Percentiles rank a stretch among this genome's conserved stretches.
Conservation (phyloP, 2,113 vertebrate species). For the Ameiurus melas region DNA sequence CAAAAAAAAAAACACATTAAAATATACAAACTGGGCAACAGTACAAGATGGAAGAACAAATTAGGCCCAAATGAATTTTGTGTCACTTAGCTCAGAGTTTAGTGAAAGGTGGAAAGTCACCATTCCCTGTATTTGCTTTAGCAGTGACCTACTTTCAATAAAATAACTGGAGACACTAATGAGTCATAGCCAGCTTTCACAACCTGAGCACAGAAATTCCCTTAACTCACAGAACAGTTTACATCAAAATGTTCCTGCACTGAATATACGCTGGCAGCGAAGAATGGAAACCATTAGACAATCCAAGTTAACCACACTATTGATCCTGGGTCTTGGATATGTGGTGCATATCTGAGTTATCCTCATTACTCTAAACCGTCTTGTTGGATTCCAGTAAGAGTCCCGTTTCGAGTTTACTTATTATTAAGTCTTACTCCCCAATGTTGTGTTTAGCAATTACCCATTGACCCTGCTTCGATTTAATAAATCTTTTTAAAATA, state of each 20-base stretch:
- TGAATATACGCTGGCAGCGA: conserved; percentile 3
- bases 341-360: background rate
- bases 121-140: conserved; percentile 15
- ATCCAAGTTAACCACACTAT: conserved; percentile 31
- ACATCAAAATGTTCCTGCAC: background rate
- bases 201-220: conserved; percentile 5
- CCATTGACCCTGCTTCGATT: background rate
- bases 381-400: conserved; percentile 14
- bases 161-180: conserved; percentile 46
- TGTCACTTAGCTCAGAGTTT: background rate
- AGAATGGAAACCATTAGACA: conserved; percentile 37
- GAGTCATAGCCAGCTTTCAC: conserved; percentile 23
- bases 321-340: conserved; percentile 40
- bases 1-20: background rate
- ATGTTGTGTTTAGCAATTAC: background rate
- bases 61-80: background rate
- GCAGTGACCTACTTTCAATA: conserved; percentile 48
- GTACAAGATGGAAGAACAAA: background rate
- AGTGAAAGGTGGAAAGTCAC: background rate
- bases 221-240: conserved; percentile 17
- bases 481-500: background rate
- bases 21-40: background rate
- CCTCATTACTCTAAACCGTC: conserved; percentile 11
- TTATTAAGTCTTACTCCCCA: background rate
- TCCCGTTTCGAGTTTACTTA: background rate